These are phyloP conservation scores for Drosophila anomalata DNA, from an alignment of 2,888 invertebrate genomes.

Conservation along the genomic window DNA sequence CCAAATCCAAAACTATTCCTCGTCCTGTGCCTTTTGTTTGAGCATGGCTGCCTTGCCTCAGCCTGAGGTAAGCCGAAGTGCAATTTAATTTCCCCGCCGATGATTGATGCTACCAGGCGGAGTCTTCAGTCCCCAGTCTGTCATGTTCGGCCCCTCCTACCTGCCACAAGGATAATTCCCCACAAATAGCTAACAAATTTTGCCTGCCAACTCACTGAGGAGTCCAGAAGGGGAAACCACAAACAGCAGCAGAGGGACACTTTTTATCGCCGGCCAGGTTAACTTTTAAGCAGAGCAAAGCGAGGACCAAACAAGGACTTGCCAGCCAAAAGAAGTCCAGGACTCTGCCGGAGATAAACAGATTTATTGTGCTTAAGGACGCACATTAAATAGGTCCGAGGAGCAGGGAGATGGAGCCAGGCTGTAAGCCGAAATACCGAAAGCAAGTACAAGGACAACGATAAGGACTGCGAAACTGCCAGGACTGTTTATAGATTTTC, in stretches of 20 bases:
- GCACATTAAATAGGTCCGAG: constrained; percentile 42
- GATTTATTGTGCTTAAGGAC: constrained; percentile 71
- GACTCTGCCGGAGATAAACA: constrained; percentile 72
- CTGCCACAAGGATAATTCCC: constrained; percentile 42
- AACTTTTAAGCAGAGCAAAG: constrained; percentile 38
- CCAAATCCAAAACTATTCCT: constrained; percentile 1
- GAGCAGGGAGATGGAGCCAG: constrained; percentile 6
- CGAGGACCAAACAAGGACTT: constrained; percentile 53
- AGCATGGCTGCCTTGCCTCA: constrained; percentile 1
- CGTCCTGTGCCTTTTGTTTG: constrained; percentile 5
- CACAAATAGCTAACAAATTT: constrained; percentile 63
- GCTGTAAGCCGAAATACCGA: constrained; percentile 12
- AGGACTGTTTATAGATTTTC: constrained; percentile 69
- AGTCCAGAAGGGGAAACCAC: constrained; percentile 32
- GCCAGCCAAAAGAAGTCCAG: constrained; percentile 20
- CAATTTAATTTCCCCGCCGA: constrained; percentile 49
- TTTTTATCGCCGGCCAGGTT: constrained; percentile 65
- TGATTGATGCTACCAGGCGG: constrained; percentile 38
- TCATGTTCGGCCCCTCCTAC: background rate
- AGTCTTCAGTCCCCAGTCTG: constrained; percentile 21
- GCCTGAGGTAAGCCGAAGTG: constrained; percentile 31
- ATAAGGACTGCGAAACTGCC: constrained; percentile 28
- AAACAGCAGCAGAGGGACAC: constrained; percentile 44
- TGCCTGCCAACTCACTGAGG: constrained; percentile 25
- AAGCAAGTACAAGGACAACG: constrained; percentile 35